Base-by-base conservation (phyloP, 2,113 vertebrate species). In the Muscicapa adusta region DNA sequence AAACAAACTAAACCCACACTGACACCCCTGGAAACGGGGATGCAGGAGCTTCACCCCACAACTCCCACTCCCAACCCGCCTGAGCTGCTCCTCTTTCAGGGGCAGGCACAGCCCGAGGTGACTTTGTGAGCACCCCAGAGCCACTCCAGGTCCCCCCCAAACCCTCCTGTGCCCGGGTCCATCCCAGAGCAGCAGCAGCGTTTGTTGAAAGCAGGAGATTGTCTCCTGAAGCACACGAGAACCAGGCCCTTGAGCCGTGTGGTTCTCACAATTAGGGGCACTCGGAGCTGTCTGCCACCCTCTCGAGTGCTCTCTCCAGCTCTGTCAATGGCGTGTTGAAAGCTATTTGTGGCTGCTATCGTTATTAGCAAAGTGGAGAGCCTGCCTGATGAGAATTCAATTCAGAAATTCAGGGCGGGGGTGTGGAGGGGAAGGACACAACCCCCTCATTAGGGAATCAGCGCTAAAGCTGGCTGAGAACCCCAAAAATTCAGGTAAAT, bases 261-360 rank as follows among this genome's bases (percentile, higher is more conserved):
- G 97, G 98, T 98, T 98, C 98, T 98, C 98, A 99, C 98, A 99
- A 99, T 99, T 98, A 99, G 85, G 98, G 98, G 98, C 97, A 98
- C 99, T 99, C 98, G 96, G 98, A 98, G 98, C 98, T 98, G 98
- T 99, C 98, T 98, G 97, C 98, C 98, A 98, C 98, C 97, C 95
- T 96, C 98, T 99, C 98, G 99, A 99, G 98, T 98, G 98, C 98
- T 95, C 98, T 98, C 98, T 98, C 97, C 98, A 96, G 96, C 97
- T 96, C 97, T 95, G 98, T 99, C 99, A 98, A 98, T 97, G 98
- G 98, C 98, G 98, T 97, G 98, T 98, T 98, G 98, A 99, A 99
- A 99, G 98, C 99, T 98, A 99, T 99, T 99, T 97, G 97, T 90
- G 98, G 98, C 98, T 98, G 98, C 98, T 98, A 97, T 98, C 98